Conservation (phyloP, 2,797 vertebrate genomes). For the Pampus argenteus region DNA sequence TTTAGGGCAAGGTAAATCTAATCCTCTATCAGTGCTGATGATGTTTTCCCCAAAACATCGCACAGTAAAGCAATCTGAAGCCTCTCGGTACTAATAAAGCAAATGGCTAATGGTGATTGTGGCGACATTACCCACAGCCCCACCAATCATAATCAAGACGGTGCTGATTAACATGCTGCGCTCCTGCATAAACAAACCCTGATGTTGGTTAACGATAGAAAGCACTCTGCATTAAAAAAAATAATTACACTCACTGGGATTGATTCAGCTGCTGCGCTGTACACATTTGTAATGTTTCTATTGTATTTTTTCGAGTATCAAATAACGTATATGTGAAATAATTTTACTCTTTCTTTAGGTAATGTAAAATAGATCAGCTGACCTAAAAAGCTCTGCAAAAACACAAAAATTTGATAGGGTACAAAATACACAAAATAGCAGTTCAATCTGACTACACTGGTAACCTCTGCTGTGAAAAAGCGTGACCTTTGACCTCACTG, state of each 20-base stretch:
- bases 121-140: conserved; percentile 58
- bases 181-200: conserved; percentile 69
- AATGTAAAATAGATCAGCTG: conserved; percentile 8
- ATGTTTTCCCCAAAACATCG: conserved; percentile 59
- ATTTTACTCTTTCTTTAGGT: neutral
- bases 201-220: conserved; percentile 60
- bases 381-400: neutral
- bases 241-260: conserved; percentile 65
- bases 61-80: conserved; percentile 57
- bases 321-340: neutral
- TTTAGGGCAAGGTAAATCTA: conserved; percentile 48
- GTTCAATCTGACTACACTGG: neutral
- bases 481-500: conserved; percentile 48
- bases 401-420: neutral
- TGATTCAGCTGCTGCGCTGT: conserved; percentile 51
- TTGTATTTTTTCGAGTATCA: neutral
- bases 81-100: conserved; percentile 65
- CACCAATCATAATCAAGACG: conserved; percentile 79
- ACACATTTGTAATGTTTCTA: too few relatives aligned
- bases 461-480: conserved; percentile 17
- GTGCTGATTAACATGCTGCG: conserved; percentile 72
- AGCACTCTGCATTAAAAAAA: conserved; percentile 65
- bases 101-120: conserved; percentile 70
- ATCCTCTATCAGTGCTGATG: conserved; percentile 65
- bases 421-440: too few relatives aligned